Base-by-base conservation (phyloP, 1,140 invertebrate genomes). In the Ganaspis sp. region DNA sequence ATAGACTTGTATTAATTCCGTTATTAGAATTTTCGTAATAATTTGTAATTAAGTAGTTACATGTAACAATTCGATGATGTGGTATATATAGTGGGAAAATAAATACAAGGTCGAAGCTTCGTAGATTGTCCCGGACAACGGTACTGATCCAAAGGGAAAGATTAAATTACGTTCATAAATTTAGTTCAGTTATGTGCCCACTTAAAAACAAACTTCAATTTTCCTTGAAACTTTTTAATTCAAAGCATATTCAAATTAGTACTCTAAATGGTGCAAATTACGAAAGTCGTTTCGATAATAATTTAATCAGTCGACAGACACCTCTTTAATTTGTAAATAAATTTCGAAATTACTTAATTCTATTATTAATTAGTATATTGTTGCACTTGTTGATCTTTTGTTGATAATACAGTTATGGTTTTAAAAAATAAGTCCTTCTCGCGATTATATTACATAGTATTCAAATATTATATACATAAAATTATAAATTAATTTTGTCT, bases 41-140 rank as follows among this genome's bases (percentile, higher is more conserved):
- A 64, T 64, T 4, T n/a, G 12, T 64, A 11, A 64, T 64, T 29
- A 23, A 26, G 12, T 34, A 15, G 8, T 64, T 15, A 26, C 23
- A 64, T 29, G 11, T 29, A 64, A 11, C 15, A 34, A 3, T 29
- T 64, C 23, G 23, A 64, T 64, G 23, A 15, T n/a, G 26, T 64
- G 58, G 5, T 23, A 21, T 12, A 64, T 23, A 21, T 12, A 64
- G 26, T 64, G 58, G 23, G 26, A 64, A 64, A 21, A 29, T 12
- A 11, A 64, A 64, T 38, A 26, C 84, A 85, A 86, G 81, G 78
- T 82, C 84, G 53, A 40, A 49, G 17, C 15, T 12, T 70, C 49
- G 38, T 81, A 78, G 70, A 85, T 84, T 77, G 73, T 26, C 11
- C 49, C 23, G 70, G 34, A 38, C 75, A 79, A 69, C 73, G 58